Base-by-base conservation (phyloP, 2,113 vertebrate genomes). In the Ardeotis arabs region DNA sequence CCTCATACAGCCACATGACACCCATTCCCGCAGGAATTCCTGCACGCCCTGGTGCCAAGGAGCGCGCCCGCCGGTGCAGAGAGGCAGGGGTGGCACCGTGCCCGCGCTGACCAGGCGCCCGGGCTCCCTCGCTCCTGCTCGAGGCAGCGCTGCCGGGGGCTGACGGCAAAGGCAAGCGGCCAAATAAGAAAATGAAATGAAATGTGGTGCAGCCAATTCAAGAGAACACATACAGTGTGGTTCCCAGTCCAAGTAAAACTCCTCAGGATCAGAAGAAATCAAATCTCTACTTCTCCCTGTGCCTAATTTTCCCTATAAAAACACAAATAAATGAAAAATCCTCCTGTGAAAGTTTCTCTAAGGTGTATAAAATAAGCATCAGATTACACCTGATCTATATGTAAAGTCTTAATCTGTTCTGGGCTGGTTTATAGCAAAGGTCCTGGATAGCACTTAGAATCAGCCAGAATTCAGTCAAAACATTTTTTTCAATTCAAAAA, bases 41-140 rank as follows among this genome's bases (percentile, higher is more conserved):
- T 7, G 33, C 22, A 21, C 25, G 25, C 25, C 82, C 39, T 39
- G 39, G 39, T 39, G 39, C 39, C 39, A 39, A 28, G 45, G 59
- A 20, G 25, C 5, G 0, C 3, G 12, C 41, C 31, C 2, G 1
- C 20, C 1, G 4, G 58, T 1, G 14, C n/a, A 14, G 56, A 31
- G 70, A 11, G 17, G 22, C 27, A 14, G 56, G 37, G 70, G 10
- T 24, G 17, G n/a, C 60, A 12, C 33, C 2, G 14, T 2, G 3
- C 67, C 14, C 14, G 10, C 16, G 4, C 53, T 16, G 53, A 16
- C 5, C 16, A 21, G 8, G 44, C 2, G 3, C 19, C 2, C 3
- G 39, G 6, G 27, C 7, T 29, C 41, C 33, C 83, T 49, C 5
- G 7, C 44, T 59, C 35, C 17, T 2, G 0, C 53, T 67, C 3